A percentile compares a stretch with the other conserved stretches of the same genome.
Evolutionary conservation across 2,797 vertebrate species (phyloP).

Genomic region (Babyrousa celebensis): DNA sequence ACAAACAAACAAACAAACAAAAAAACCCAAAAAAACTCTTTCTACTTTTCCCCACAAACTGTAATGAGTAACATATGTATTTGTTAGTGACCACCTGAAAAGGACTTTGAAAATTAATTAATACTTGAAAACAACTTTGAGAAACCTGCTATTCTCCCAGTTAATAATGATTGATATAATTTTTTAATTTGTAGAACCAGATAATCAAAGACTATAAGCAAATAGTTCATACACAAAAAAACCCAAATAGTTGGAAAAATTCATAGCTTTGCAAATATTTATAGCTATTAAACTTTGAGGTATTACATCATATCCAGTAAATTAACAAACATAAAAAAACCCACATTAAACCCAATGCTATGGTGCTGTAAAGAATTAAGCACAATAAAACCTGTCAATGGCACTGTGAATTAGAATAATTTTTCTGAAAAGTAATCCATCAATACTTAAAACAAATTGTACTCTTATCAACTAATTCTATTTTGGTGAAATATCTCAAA

Average conservation of each 20-base stretch:
- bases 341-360: not conserved
- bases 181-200: not conserved
- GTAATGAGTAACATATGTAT: slow-evolving; percentile 23
- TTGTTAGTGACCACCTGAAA: slow-evolving; percentile 40
- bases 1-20: no score
- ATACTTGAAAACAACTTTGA: slow-evolving; percentile 55
- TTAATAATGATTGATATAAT: not conserved
- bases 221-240: not conserved
- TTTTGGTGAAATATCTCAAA: slow-evolving; percentile 53
- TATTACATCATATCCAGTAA: slow-evolving; percentile 2
- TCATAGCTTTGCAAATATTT: slow-evolving; percentile 5
- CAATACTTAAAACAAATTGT: slow-evolving; percentile 31
- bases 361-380: not conserved
- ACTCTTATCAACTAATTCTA: slow-evolving; percentile 27
- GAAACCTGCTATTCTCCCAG: not conserved
- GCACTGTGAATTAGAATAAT: not conserved
- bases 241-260: slow-evolving; percentile 48
- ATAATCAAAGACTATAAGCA: slow-evolving; percentile 40
- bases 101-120: slow-evolving; percentile 22
- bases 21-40: slow-evolving; percentile 11
- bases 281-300: slow-evolving; percentile 20
- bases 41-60: slow-evolving; percentile 41
- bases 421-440: slow-evolving; percentile 49
- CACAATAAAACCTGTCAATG: slow-evolving; percentile 28
- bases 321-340: slow-evolving; percentile 17